phyloP scores from a whole-genome alignment of 2,797 vertebrate species.

The Eospalax fontanierii region DNA sequence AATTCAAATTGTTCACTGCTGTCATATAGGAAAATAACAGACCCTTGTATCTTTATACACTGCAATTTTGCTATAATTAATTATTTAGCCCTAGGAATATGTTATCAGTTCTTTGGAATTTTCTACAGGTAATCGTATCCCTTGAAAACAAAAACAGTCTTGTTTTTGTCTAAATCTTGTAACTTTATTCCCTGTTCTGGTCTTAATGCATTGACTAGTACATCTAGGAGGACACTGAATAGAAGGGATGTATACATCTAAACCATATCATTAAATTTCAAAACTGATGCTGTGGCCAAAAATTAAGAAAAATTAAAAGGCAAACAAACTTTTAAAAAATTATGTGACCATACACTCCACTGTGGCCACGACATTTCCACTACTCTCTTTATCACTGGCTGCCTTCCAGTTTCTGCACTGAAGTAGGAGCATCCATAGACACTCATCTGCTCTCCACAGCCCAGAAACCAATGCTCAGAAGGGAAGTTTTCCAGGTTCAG shows the following conservation, averaged over 20 bases:
- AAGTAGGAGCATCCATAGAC: background rate
- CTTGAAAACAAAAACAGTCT: background rate
- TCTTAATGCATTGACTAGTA: background rate
- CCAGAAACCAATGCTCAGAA: slow-evolving; percentile 9
- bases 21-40: background rate
- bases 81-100: background rate
- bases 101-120: background rate
- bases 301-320: background rate
- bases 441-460: slow-evolving; percentile 7
- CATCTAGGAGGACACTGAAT: background rate
- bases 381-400: background rate
- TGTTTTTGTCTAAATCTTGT: background rate
- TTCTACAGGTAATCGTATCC: background rate
- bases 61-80: background rate
- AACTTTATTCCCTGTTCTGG: background rate
- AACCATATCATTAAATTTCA: slow-evolving; percentile 41
- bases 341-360: background rate
- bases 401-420: background rate
- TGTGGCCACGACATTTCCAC: background rate
- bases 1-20: slow-evolving; percentile 4
- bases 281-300: slow-evolving; percentile 23
- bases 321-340: background rate
- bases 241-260: background rate
- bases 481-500: background rate
- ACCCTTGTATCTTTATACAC: background rate